Conservation (phyloP, 2,888 invertebrate species). For the Clitarchus hookeri region DNA sequence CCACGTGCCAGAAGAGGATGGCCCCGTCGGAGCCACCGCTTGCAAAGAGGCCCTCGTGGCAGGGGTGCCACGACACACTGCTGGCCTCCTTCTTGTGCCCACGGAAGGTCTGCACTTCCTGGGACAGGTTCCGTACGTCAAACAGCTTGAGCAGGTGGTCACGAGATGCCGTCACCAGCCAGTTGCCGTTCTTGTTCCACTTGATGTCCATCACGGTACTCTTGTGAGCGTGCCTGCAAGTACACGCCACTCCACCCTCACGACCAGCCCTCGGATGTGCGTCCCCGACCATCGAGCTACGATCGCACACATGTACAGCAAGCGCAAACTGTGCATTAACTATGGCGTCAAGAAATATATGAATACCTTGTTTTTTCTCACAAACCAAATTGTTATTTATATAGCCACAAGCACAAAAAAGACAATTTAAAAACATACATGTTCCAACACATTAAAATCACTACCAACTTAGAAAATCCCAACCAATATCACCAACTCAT, state of each 20-base stretch:
- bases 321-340: too few species aligned
- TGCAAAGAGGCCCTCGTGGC: slow-evolving; percentile 95
- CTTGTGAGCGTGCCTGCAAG: slow-evolving; percentile 91
- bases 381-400: too few species aligned
- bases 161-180: slow-evolving; percentile 97
- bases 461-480: too few species aligned
- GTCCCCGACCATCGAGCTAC: too few species aligned
- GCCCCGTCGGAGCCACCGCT: slow-evolving; percentile 99
- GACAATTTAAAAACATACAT: too few species aligned
- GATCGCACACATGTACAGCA: too few species aligned
- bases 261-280: too few species aligned
- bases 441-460: too few species aligned
- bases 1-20: slow-evolving; percentile 98
- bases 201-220: slow-evolving; percentile 99
- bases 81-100: slow-evolving; percentile 99
- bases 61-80: slow-evolving; percentile 97
- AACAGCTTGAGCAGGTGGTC: slow-evolving; percentile 97
- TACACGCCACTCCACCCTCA: neutral
- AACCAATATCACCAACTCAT: too few species aligned
- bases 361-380: neutral
- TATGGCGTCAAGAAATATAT: neutral
- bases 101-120: slow-evolving; percentile 95
- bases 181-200: slow-evolving; percentile 99
- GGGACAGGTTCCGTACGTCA: slow-evolving; percentile 93
- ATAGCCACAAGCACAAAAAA: too few species aligned